These are phyloP conservation scores for Ooceraea biroi DNA, from an alignment of 1,140 invertebrate genomes.

Conservation along the genomic window DNA sequence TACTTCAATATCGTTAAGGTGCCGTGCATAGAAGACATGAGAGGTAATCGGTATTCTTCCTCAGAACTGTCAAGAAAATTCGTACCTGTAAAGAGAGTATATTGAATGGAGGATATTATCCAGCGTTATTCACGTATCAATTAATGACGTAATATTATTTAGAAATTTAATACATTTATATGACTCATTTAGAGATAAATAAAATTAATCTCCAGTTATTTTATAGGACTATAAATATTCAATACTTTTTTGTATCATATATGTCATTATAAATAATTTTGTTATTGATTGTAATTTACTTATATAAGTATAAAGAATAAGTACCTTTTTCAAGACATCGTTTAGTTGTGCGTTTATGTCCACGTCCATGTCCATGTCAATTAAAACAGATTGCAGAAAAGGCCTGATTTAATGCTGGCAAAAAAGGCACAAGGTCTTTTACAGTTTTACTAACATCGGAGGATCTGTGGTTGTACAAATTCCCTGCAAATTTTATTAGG, in stretches of 20 bases:
- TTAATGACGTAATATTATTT: neutral
- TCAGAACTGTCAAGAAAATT: conserved; percentile 66
- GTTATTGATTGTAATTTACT: neutral
- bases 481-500: conserved; percentile 72
- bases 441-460: conserved; percentile 29
- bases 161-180: neutral
- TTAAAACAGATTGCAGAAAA: conserved; percentile 28
- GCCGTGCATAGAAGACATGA: conserved; percentile 90
- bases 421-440: conserved; percentile 53
- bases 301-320: neutral
- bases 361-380: neutral
- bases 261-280: neutral
- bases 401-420: conserved; percentile 68
- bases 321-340: neutral
- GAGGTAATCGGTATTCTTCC: conserved; percentile 61
- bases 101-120: conserved; percentile 53
- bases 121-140: neutral
- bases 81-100: conserved; percentile 70
- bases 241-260: conserved; percentile 59
- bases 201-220: conserved; percentile 26
- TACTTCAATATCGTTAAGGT: conserved; percentile 95
- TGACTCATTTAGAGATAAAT: neutral
- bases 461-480: conserved; percentile 77
- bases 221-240: conserved; percentile 4
- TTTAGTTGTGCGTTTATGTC: neutral